These are phyloP conservation scores for Canis aureus DNA, from an alignment of 2,113 vertebrate genomes.

Conservation along the genomic window DNA sequence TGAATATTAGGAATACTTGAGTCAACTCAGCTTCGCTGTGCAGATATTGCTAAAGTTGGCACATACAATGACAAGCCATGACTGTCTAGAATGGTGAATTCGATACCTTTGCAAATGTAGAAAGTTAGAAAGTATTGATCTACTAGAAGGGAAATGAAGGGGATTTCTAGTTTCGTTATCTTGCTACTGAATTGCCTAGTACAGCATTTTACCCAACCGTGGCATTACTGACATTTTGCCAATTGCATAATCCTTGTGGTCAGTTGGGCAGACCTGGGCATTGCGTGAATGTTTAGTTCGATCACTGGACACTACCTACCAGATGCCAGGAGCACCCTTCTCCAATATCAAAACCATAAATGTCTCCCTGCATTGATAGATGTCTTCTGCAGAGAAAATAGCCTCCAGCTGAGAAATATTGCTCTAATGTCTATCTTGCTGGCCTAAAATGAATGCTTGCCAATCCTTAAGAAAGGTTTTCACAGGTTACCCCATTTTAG, in stretches of 20 bases:
- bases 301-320: not conserved
- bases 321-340: not conserved
- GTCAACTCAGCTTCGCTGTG: not conserved
- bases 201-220: not conserved
- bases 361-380: not conserved
- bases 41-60: not conserved
- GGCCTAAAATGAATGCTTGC: not conserved
- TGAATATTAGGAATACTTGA: not conserved
- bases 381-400: too few species aligned
- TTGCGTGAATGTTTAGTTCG: rapidly evolving
- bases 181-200: not conserved
- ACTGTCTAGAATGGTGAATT: not conserved
- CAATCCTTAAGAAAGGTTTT: not conserved
- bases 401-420: too few species aligned
- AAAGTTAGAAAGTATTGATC: not conserved
- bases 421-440: not conserved
- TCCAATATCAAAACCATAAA: not conserved
- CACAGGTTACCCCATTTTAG: not conserved
- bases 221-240: not conserved
- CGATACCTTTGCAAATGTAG: not conserved
- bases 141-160: not conserved
- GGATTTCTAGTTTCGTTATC: not conserved
- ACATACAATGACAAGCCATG: not conserved
- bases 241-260: rapidly evolving
- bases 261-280: rapidly evolving